Evolutionary conservation across 2,888 invertebrate species (phyloP).

Genomic region (Ophion obscuratus): DNA sequence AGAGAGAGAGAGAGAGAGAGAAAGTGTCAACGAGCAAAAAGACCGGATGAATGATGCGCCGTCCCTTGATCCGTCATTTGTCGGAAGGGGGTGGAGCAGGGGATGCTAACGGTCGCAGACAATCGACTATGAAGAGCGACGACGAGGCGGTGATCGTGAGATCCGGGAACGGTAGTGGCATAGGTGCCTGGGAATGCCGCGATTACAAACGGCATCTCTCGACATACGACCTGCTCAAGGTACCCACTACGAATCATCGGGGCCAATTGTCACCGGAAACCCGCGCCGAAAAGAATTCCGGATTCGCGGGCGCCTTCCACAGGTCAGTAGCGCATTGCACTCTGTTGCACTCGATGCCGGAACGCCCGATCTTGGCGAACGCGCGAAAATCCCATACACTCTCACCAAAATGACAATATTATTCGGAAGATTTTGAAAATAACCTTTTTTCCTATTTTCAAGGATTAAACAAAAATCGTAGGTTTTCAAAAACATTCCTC

Average conservation of each 20-base stretch:
- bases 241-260: slow-evolving; percentile 76
- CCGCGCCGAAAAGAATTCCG: slow-evolving; percentile 72
- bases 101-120: slow-evolving; percentile 70
- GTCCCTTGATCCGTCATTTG: slow-evolving; percentile 81
- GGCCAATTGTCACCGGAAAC: slow-evolving; percentile 65
- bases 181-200: slow-evolving; percentile 75
- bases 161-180: slow-evolving; percentile 69
- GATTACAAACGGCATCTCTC: slow-evolving; percentile 81
- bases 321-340: slow-evolving; percentile 72
- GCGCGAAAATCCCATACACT: no score
- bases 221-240: slow-evolving; percentile 80
- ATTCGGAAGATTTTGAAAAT: no score
- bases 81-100: slow-evolving; percentile 80
- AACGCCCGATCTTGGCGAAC: no score
- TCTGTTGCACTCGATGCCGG: no score
- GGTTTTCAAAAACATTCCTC: no score
- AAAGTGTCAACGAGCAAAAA: background rate
- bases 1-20: background rate
- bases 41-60: slow-evolving; percentile 77
- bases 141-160: slow-evolving; percentile 54
- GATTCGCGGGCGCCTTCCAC: slow-evolving; percentile 75
- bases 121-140: slow-evolving; percentile 62
- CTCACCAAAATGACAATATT: no score
- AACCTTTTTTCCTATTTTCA: no score
- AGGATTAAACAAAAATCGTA: no score